phyloP scores from a whole-genome alignment of 2,888 invertebrate species.

The Drosophila sordidula region DNA sequence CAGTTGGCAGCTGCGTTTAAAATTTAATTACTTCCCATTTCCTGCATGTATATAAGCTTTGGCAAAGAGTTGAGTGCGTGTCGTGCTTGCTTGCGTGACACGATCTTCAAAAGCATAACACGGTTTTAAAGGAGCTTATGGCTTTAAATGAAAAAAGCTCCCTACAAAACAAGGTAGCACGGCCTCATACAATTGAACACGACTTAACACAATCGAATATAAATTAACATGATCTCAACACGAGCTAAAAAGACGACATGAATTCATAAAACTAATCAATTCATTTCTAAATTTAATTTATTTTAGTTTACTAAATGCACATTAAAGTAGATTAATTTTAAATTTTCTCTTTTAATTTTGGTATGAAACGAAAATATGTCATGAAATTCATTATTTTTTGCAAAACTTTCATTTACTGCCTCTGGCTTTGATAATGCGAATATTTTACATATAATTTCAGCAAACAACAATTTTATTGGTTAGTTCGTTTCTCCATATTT shows the following conservation, averaged over 20 bases:
- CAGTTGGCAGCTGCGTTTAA: slow-evolving; percentile 50
- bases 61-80: not conserved
- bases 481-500: not conserved
- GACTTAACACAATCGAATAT: too few relatives aligned
- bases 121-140: too few relatives aligned
- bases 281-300: too few relatives aligned
- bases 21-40: slow-evolving; percentile 34
- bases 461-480: not conserved
- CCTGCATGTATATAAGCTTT: slow-evolving; percentile 5
- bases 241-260: not conserved
- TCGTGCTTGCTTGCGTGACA: not conserved
- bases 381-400: not conserved
- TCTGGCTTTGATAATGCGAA: not conserved
- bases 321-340: too few relatives aligned
- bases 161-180: too few relatives aligned
- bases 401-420: not conserved
- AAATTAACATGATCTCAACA: too few relatives aligned
- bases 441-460: not conserved
- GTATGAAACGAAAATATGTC: too few relatives aligned
- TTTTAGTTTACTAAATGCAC: too few relatives aligned
- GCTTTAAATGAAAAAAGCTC: too few relatives aligned
- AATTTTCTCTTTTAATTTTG: too few relatives aligned
- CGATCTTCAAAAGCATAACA: not conserved
- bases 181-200: not conserved
- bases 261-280: too few relatives aligned